Conservation (phyloP, 2,888 invertebrate species). For the Chalcis sispes region DNA sequence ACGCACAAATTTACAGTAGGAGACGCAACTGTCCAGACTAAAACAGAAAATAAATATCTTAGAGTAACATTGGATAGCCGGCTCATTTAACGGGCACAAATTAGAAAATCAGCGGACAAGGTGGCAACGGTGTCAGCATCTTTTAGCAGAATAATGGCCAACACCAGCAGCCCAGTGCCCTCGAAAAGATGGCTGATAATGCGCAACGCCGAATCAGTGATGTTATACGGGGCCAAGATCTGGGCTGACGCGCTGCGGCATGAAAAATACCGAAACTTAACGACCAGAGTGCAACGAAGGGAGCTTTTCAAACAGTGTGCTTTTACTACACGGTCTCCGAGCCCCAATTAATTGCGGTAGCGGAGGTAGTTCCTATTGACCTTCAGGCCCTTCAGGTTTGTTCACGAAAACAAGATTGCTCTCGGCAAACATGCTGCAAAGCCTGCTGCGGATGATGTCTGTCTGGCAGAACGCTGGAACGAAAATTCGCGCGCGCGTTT, state of each 20-base stretch:
- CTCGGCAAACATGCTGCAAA: neutral
- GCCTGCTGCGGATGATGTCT: neutral
- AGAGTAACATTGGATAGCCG: neutral
- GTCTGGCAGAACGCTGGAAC: neutral
- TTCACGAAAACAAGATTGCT: neutral
- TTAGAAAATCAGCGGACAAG: conserved; percentile 54
- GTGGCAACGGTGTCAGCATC: too few relatives aligned
- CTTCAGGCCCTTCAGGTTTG: conserved; percentile 55
- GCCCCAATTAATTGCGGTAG: conserved; percentile 58
- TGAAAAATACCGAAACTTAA: conserved; percentile 53
- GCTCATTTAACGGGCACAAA: conserved; percentile 56
- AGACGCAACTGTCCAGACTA: too few relatives aligned
- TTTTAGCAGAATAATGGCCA: conserved; percentile 54
- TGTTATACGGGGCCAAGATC: conserved; percentile 59
- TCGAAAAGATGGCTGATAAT: neutral
- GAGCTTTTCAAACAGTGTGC: conserved; percentile 57
- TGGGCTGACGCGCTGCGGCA: conserved; percentile 55
- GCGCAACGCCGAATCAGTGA: conserved; percentile 32
- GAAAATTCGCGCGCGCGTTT: too few relatives aligned
- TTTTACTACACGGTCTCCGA: conserved; percentile 62
- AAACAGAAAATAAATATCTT: neutral
- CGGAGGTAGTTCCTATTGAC: conserved; percentile 59
- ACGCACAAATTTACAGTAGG: too few relatives aligned
- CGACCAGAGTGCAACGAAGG: conserved; percentile 47
- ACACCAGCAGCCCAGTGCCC: conserved; percentile 30